Base-by-base conservation (phyloP, 2,797 vertebrate genomes). In the Coregonus ussuriensis region DNA sequence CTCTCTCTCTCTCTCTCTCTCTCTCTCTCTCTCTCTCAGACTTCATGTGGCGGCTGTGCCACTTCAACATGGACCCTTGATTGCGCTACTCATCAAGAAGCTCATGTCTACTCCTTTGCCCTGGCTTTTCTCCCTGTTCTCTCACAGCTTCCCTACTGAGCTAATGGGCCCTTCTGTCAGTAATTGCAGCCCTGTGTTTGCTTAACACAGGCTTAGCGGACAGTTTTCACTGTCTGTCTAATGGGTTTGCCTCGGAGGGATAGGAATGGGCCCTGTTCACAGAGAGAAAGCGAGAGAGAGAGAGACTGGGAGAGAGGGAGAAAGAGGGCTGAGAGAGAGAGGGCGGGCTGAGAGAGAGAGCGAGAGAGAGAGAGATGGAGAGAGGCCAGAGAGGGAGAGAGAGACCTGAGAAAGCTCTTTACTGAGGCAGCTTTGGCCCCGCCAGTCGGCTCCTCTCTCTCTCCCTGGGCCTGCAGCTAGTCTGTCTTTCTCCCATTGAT, bases 401-500 rank as follows among this genome's bases (percentile, higher is more conserved):
- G 54, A 59, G 15, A 54, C 14, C 53, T 47, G 11, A 47, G 41
- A 47, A 47, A 9, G 41, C 41, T 47, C 41, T 47, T 47, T 47
- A 47, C 62, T 13, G 62, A 9, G 11, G 62, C 62, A 63, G 25
- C n/a, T 14, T 18, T 63, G 62, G 16, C n/a, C 35, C 68, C 7
- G 2, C 18, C 37, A 1, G 37, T 21, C 9, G n/a, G 37, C 21
- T 47, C 21, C 7, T 13, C 47, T 7, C 2, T 31, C 25, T 7
- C 15, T 16, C 47, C 25, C 14, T 41, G 35, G 83, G 79, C 80
- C 77, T 80, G 47, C 54, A 84, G 85, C 73, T 47, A 52, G 76
- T 81, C 81, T 82, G 72, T 81, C 74, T 41, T 63, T 73, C 71
- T 74, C 77, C 79, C 79, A 83, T 83, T 87, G 84, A 89, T 88